phyloP scores from a whole-genome alignment of 2,797 vertebrate species.

The Macropus fuliginosus region DNA sequence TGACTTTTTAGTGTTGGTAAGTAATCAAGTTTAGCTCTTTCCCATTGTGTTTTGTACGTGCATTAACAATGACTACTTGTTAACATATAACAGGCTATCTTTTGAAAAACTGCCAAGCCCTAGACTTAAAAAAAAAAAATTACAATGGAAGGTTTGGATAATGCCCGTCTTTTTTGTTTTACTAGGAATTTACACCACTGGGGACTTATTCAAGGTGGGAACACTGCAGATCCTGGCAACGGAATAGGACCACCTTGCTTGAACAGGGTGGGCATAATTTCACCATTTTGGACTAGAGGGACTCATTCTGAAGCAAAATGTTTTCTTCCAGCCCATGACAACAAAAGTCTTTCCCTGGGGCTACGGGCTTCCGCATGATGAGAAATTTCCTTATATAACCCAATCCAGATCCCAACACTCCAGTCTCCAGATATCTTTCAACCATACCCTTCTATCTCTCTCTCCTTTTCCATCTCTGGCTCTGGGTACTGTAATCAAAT shows the following conservation, averaged over 20 bases:
- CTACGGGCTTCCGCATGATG: background rate
- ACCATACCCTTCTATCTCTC: background rate
- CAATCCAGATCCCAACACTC: background rate
- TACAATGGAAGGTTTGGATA: constrained; percentile 8
- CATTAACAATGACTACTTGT: background rate
- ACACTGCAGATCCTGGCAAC: background rate
- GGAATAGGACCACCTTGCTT: background rate
- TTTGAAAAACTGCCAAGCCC: constrained; percentile 26
- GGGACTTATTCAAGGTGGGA: background rate
- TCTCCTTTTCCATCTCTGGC: background rate
- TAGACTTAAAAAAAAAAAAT: background rate
- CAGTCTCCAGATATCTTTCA: background rate
- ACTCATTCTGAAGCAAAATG: background rate
- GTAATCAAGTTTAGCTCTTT: constrained; percentile 52
- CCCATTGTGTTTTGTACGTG: constrained; percentile 52
- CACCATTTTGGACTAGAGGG: background rate
- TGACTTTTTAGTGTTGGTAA: constrained; percentile 19
- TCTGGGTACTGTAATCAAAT: background rate
- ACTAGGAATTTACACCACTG: background rate
- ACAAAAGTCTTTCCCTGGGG: background rate
- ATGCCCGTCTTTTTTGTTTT: background rate
- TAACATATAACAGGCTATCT: constrained; percentile 14
- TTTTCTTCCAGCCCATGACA: background rate
- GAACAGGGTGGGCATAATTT: background rate
- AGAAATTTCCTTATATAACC: background rate